A percentile compares a stretch with the other conserved stretches of the same genome.
phyloP scores from a whole-genome alignment of 37 sponge, comb jelly and placozoan species.

The Eunapius fragilis region DNA sequence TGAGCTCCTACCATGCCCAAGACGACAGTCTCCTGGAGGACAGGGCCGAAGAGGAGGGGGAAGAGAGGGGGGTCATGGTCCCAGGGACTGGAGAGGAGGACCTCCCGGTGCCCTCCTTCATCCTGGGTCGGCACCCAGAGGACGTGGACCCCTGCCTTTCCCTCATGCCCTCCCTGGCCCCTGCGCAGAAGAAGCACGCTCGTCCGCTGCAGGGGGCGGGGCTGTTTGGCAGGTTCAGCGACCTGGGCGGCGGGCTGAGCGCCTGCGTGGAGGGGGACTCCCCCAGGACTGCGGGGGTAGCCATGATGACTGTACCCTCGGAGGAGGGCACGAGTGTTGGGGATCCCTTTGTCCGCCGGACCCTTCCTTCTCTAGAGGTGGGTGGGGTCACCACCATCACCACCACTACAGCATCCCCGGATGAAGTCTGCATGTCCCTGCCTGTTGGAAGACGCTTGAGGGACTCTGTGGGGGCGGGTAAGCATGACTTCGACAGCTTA shows the following conservation, averaged over 20 bases:
- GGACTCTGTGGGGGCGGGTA: neutral
- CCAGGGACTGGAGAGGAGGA: too few species aligned
- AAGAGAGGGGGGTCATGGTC: neutral
- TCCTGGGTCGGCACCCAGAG: neutral
- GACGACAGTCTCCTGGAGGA: neutral
- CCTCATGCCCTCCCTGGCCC: neutral
- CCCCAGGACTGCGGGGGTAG: neutral
- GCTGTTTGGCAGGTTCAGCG: neutral
- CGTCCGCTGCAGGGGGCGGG: neutral
- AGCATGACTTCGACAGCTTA: neutral
- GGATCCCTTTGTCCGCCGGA: too few species aligned
- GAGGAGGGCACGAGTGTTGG: too few species aligned
- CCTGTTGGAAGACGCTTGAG: neutral
- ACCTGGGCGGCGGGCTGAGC: too few species aligned
- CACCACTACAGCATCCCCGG: too few species aligned
- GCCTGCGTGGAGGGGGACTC: neutral
- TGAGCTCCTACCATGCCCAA: neutral
- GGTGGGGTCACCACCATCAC: too few species aligned
- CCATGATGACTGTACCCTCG: neutral
- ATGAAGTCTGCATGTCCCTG: neutral
- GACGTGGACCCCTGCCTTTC: neutral
- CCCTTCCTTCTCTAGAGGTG: too few species aligned
- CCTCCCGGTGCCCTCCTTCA: neutral
- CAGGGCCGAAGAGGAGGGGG: neutral
- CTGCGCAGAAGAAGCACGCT: neutral